A percentile compares a stretch with the other conserved stretches of the same genome.
Evolutionary conservation across 2,113 vertebrate species (phyloP).

Genomic region (Macroglossus sobrinus): DNA sequence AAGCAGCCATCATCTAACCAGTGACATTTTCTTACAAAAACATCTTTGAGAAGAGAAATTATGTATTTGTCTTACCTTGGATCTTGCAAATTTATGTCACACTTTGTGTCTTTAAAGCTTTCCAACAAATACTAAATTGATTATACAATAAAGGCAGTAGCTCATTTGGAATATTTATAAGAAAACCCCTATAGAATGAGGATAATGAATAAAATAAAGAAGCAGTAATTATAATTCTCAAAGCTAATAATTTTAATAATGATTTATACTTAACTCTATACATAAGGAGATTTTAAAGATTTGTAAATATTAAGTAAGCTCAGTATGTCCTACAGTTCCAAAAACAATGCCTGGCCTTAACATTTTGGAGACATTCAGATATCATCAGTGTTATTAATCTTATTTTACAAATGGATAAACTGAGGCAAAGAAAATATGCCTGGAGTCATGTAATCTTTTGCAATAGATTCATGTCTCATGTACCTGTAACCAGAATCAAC

Average conservation of each 20-base stretch:
- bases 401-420: constrained; percentile 18
- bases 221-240: constrained; percentile 73
- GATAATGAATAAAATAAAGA: constrained; percentile 72
- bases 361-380: neutral
- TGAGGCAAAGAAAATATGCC: constrained; percentile 29
- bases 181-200: constrained; percentile 67
- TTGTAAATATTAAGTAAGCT: constrained; percentile 60
- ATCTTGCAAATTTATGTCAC: constrained; percentile 57
- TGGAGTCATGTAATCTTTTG: neutral
- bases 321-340: neutral
- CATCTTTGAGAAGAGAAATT: constrained; percentile 55
- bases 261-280: constrained; percentile 69
- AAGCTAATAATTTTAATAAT: constrained; percentile 73
- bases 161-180: constrained; percentile 70
- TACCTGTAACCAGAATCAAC: neutral
- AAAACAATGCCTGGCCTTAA: constrained; percentile 22
- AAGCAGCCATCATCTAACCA: neutral
- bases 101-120: constrained; percentile 63
- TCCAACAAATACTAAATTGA: constrained; percentile 61
- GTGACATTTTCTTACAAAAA: constrained; percentile 28
- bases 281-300: constrained; percentile 53
- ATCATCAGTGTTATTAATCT: neutral
- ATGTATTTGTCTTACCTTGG: constrained; percentile 45
- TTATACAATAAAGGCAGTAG: constrained; percentile 56
- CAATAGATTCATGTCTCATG: neutral